Evolutionary conservation across 2,888 invertebrate genomes (phyloP), one percentile per base, ranked within the genome.

Genomic region (Acanthosepion esculentum): DNA sequence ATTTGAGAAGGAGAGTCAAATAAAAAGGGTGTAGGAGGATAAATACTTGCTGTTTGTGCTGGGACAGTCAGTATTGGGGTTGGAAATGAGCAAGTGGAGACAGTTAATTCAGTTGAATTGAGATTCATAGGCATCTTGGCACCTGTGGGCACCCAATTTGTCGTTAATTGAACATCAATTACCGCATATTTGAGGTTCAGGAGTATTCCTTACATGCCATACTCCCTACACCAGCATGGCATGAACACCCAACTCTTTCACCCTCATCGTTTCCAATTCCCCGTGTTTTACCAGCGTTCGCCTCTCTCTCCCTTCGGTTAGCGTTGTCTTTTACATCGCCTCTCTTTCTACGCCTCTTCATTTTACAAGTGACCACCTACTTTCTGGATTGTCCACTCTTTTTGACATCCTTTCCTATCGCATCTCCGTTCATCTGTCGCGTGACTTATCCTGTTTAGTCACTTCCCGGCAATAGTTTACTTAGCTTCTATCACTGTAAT

Each of bases 131-230:
- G 93, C 53, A 93, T 53, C 93, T 93, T n/a, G 93, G 53, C 48
- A 48, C 93, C 53, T 53, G 48, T 48, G 53, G 93, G 53, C 93
- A 93, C 18, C 12, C 93, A 93, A 93, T 93, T 93, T 93, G 93
- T 50, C 53, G 93, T 93, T 93, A 53, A 93, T 53, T 93, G 93
- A 93, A n/a, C 93, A 93, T 48, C 93, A 93, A 93, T 93, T 93
- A 93, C 53, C 53, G 53, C 50, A 93, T 93, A 93, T 93, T 93
- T 93, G 53, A 93, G 53, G 93, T 93, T 50, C n/a, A 50, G 12
- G 78, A 15, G n/a, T 78, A 33, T 78, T 78, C 33, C 78, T 78
- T 23, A 15, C 15, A 1, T 78, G 78, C 78, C 78, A 4, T 0
- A 10, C 78, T n/a, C 15, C 78, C 78, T n/a, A n/a, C n/a, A n/a